phyloP scores from a whole-genome alignment of 2,797 vertebrate genomes.

The Trachops cirrhosus region DNA sequence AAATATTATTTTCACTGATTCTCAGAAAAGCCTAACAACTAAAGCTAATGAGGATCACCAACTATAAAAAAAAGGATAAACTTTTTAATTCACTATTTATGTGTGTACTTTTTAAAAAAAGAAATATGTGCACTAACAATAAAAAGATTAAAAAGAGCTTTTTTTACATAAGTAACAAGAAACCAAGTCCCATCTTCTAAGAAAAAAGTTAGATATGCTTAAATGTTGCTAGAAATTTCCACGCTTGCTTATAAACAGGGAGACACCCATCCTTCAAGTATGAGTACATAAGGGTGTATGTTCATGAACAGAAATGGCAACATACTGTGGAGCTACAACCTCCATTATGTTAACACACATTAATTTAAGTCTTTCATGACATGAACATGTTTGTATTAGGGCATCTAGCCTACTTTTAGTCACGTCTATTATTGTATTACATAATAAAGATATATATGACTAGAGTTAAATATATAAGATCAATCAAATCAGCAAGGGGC shows the following conservation, averaged over 20 bases:
- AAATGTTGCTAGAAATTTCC: not conserved
- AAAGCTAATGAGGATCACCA: not conserved
- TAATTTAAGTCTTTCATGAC: not conserved
- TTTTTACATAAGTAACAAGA: not conserved
- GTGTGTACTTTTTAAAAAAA: not conserved
- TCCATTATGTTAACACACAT: not conserved
- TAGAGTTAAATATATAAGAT: constrained; percentile 15
- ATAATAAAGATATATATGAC: not conserved
- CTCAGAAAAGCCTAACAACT: not conserved
- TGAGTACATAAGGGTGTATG: not conserved
- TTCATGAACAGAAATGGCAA: not conserved
- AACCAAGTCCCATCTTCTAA: not conserved
- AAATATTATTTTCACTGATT: not conserved
- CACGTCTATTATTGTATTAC: constrained; percentile 32
- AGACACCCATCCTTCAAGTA: not conserved
- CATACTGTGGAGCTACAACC: not conserved
- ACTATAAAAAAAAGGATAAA: not conserved
- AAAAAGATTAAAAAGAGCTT: not conserved
- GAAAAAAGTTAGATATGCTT: not conserved
- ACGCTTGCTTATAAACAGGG: not conserved
- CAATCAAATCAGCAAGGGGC: not conserved
- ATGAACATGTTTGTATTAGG: constrained; percentile 37
- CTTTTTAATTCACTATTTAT: not conserved
- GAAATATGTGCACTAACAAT: not conserved
- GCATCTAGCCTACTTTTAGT: constrained; percentile 18